Evolutionary conservation across 2,113 vertebrate species (phyloP).

Genomic region (Ptychochromis oligacanthus): DNA sequence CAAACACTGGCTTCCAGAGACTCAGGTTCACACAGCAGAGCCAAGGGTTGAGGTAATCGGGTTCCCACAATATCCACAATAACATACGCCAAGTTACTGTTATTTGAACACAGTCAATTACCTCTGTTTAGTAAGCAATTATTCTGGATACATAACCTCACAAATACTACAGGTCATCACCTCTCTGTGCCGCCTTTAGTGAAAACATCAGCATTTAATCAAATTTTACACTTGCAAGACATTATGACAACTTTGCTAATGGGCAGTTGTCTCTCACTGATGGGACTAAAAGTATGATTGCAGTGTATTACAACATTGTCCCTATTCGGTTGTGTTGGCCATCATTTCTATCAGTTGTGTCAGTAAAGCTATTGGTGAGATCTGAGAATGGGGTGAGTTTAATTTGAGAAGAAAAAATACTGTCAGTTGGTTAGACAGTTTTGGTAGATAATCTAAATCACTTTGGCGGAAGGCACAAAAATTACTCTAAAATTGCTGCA

Average conservation of each 20-base stretch:
- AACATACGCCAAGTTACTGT: slow-evolving; percentile 13
- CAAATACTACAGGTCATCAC: background rate
- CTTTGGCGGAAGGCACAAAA: background rate
- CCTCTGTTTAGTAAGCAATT: slow-evolving; percentile 8
- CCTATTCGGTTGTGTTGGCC: background rate
- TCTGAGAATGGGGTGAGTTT: background rate
- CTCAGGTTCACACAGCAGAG: slow-evolving; percentile 19
- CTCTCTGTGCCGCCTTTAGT: background rate
- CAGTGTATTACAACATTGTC: background rate
- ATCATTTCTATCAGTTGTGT: background rate
- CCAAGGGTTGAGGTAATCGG: slow-evolving; percentile 49
- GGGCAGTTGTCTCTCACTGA: background rate
- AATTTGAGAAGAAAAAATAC: background rate
- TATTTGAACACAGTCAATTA: slow-evolving; percentile 30
- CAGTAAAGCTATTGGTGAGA: background rate
- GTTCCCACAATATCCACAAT: slow-evolving; percentile 54
- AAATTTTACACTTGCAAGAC: background rate
- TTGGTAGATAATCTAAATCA: background rate
- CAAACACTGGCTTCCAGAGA: slow-evolving; percentile 32
- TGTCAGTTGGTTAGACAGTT: background rate
- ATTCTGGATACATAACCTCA: background rate
- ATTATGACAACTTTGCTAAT: slow-evolving; percentile 6
- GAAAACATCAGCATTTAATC: background rate
- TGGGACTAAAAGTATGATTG: background rate
- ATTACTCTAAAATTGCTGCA: background rate